Evolutionary conservation across 2,113 vertebrate species (phyloP).

Genomic region (Alethe castanea): DNA sequence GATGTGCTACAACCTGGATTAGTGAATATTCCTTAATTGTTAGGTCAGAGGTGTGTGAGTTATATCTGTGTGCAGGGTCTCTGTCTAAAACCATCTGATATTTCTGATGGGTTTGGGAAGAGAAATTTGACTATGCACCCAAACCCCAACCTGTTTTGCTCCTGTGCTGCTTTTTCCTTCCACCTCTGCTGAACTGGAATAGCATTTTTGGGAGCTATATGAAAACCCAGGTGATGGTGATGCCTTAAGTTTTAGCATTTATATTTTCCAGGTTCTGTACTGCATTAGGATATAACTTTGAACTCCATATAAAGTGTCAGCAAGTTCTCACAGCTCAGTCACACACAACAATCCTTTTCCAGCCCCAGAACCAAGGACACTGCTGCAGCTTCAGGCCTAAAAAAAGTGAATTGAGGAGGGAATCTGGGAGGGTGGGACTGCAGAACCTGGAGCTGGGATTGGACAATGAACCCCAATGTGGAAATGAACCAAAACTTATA

Average conservation of each 20-base stretch:
- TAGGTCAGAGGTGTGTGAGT: neutral
- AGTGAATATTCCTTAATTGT: neutral
- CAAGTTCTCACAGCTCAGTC: neutral
- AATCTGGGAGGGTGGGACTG: neutral
- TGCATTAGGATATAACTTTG: neutral
- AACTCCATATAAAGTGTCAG: neutral
- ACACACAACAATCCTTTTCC: neutral
- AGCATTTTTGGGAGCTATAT: rapidly evolving
- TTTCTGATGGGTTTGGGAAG: neutral
- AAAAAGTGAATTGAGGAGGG: neutral
- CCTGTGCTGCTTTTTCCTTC: neutral
- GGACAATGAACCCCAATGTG: too few species aligned
- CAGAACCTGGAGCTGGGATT: neutral
- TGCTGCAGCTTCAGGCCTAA: neutral
- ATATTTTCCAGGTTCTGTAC: neutral
- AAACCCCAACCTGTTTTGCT: neutral
- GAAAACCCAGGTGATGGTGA: neutral
- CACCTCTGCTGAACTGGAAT: neutral
- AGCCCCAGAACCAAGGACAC: neutral
- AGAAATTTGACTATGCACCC: neutral
- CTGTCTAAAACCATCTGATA: neutral
- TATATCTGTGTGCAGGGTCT: rapidly evolving
- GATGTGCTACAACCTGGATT: neutral
- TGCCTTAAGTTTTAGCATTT: neutral
- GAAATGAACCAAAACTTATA: neutral